Conservation (phyloP, 64 coral and sea anemone genomes). For the Montipora sp. region DNA sequence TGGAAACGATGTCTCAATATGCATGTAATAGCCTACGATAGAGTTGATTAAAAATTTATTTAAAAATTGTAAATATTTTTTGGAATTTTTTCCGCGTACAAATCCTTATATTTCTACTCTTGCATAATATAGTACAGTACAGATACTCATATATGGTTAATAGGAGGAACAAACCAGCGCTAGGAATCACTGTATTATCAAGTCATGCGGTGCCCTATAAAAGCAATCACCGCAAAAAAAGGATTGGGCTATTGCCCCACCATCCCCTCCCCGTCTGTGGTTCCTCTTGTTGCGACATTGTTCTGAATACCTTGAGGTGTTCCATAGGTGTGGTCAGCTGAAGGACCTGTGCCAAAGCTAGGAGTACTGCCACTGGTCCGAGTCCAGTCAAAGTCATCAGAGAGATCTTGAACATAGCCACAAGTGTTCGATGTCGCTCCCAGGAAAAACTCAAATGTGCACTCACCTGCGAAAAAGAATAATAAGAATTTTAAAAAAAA, state of each 20-base stretch:
- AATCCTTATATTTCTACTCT: too few species aligned
- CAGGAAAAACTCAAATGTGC: conserved; percentile 31
- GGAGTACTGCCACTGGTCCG: conserved; percentile 60
- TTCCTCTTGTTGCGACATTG: background rate
- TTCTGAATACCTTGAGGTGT: conserved; percentile 43
- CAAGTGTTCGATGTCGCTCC: background rate
- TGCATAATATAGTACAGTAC: too few species aligned
- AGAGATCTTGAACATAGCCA: conserved; percentile 50
- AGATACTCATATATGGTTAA: too few species aligned
- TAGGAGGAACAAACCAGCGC: too few species aligned
- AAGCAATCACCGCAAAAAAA: too few species aligned
- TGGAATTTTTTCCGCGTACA: too few species aligned
- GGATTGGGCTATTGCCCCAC: too few species aligned
- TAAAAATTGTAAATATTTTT: too few species aligned
- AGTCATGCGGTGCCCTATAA: too few species aligned
- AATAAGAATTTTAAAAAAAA: background rate
- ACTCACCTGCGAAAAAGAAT: background rate
- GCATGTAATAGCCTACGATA: conserved; percentile 87
- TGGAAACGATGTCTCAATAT: conserved; percentile 90
- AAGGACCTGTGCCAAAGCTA: conserved; percentile 76
- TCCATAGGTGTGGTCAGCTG: conserved; percentile 85
- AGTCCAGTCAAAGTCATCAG: conserved; percentile 81
- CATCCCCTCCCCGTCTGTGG: too few species aligned
- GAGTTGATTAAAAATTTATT: too few species aligned
- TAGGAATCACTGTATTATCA: too few species aligned